Conservation (phyloP, 2,888 invertebrate species). For the Thysanoteuthis rhombus region DNA sequence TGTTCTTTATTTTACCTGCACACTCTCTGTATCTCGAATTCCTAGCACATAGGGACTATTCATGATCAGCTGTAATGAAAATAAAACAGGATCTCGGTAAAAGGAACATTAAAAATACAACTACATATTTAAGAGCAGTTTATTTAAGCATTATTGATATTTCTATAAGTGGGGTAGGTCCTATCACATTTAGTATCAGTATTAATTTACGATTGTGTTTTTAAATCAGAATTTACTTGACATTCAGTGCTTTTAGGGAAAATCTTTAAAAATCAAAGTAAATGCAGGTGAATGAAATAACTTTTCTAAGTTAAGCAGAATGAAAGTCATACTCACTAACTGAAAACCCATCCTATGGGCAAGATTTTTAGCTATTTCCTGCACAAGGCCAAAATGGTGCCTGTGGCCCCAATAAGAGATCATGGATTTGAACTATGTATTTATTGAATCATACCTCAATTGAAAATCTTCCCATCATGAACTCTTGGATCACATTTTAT, state of each 20-base stretch:
- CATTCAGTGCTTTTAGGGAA: background rate
- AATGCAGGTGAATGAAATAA: background rate
- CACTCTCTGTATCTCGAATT: slow-evolving; percentile 94
- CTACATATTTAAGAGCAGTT: background rate
- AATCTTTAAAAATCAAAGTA: background rate
- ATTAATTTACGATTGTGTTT: background rate
- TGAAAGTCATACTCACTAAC: background rate
- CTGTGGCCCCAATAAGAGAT: too few species aligned
- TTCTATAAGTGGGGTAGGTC: too few species aligned
- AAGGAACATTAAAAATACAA: background rate
- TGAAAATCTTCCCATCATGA: too few species aligned
- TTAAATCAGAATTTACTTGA: background rate
- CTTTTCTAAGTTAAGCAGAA: background rate
- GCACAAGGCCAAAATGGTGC: too few species aligned
- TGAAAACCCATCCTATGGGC: too few species aligned
- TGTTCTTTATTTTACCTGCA: slow-evolving; percentile 68
- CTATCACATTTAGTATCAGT: background rate
- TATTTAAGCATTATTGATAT: too few species aligned
- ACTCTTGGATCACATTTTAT: too few species aligned
- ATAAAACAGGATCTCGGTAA: background rate
- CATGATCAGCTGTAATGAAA: slow-evolving; percentile 60
- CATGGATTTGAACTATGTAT: too few species aligned
- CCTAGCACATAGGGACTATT: slow-evolving; percentile 77
- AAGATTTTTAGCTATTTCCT: too few species aligned
- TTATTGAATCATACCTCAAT: too few species aligned